Percentiles rank a stretch among this genome's conserved stretches.
These are phyloP conservation scores for Drosophila tripunctata DNA, from an alignment of 2,888 invertebrate species.

Conservation along the genomic window DNA sequence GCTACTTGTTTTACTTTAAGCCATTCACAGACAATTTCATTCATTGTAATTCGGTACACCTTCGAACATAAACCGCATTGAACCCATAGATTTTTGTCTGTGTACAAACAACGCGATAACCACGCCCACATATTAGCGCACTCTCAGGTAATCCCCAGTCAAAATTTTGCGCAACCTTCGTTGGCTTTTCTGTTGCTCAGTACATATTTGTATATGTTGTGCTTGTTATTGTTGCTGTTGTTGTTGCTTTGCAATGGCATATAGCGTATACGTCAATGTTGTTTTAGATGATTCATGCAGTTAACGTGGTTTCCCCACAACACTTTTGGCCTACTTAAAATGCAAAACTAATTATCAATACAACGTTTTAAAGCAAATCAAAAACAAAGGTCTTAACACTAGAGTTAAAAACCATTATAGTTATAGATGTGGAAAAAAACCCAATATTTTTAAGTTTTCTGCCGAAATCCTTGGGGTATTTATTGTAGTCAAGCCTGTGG, in stretches of 20 bases:
- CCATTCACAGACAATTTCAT: background rate
- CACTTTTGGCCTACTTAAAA: constrained; percentile 65
- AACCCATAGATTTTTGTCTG: constrained; percentile 26
- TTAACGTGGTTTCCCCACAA: constrained; percentile 60
- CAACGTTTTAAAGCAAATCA: constrained; percentile 19
- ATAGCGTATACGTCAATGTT: constrained; percentile 48
- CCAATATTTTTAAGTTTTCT: constrained; percentile 30
- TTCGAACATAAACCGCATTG: constrained; percentile 26
- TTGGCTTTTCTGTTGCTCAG: constrained; percentile 16
- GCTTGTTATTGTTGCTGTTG: constrained; percentile 6
- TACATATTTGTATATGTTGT: constrained; percentile 6
- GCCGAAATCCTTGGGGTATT: constrained; percentile 44
- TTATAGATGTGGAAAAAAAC: constrained; percentile 42
- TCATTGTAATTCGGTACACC: constrained; percentile 22
- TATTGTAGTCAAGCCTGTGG: background rate
- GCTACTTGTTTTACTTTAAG: background rate
- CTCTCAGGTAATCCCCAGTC: constrained; percentile 62
- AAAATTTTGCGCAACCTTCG: constrained; percentile 68
- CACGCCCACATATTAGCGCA: constrained; percentile 48
- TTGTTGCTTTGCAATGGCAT: constrained; percentile 24
- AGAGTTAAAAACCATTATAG: constrained; percentile 15
- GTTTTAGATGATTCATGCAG: constrained; percentile 53
- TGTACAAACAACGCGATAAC: constrained; percentile 4
- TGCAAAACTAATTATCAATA: constrained; percentile 42
- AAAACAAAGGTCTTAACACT: constrained; percentile 13